Percentiles rank a stretch among this genome's conserved stretches.
Evolutionary conservation across 2,888 invertebrate genomes (phyloP).

Genomic region (Nycteola revayana): DNA sequence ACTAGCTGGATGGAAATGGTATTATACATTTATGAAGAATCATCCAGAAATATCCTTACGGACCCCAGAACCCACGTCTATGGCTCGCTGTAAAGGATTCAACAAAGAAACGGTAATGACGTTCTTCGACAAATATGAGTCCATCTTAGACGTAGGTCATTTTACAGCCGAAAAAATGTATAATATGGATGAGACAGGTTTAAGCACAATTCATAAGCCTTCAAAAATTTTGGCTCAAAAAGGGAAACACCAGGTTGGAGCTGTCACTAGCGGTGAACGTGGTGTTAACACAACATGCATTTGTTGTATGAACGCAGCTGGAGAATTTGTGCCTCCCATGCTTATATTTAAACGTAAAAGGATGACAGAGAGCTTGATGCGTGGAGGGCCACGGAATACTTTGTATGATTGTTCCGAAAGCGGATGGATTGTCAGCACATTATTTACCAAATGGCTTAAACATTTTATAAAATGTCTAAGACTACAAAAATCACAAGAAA

Average conservation of each 20-base stretch:
- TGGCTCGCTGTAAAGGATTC: conserved; percentile 6
- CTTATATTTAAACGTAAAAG: conserved; percentile 11
- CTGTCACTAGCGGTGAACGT: conserved; percentile 21
- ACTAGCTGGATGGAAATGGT: conserved; percentile 17
- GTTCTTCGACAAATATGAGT: conserved; percentile 17
- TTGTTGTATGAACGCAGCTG: conserved; percentile 18
- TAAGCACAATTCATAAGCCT: conserved; percentile 19
- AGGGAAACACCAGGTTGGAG: conserved; percentile 21
- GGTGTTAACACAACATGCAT: conserved; percentile 17
- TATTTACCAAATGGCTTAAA: conserved; percentile 25
- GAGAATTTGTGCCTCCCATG: conserved; percentile 25
- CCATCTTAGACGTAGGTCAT: conserved; percentile 13
- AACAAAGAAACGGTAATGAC: conserved; percentile 16
- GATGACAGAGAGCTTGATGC: conserved; percentile 21
- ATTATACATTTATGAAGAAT: conserved; percentile 18
- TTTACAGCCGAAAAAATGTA: conserved; percentile 24
- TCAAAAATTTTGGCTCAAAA: conserved; percentile 23
- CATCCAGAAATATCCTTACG: conserved; percentile 20
- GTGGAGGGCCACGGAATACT: conserved; percentile 19
- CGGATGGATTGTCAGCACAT: conserved; percentile 24
- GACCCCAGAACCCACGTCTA: conserved; percentile 12
- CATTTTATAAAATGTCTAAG: conserved; percentile 23
- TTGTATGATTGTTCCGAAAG: conserved; percentile 21
- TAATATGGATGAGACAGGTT: conserved; percentile 22
- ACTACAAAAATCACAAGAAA: conserved; percentile 6